Evolutionary conservation across 2,797 vertebrate genomes (phyloP), one percentile per base, ranked within the genome.

Genomic region (Syndactyla subalaris): DNA sequence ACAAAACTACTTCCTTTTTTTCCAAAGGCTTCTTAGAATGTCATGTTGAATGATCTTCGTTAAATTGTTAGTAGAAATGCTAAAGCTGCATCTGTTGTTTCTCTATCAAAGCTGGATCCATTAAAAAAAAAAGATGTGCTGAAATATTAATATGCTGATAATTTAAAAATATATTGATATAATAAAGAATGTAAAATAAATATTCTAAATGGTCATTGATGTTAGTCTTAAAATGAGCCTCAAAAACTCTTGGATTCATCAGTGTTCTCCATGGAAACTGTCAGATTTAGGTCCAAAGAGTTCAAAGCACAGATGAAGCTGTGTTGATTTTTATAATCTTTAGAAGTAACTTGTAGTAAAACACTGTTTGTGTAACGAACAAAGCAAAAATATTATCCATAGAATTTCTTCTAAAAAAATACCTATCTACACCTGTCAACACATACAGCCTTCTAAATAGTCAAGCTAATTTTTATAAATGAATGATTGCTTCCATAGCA

Each of bases 381-480:
- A 39, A 63, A 58, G 12, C 27, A 70, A 22, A 89, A 55, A 36
- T 43, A 34, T 14, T 58, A 16, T 30, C 27, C 6, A 2, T 58
- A 26, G 8, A 18, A 52, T 78, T 85, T 21, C 6, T 34, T 91
- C 32, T 0, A 2, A 20, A 30, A 45, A 32, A 1, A 27, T 19
- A 11, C 19, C 9, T 22, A 34, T 19, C 29, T 59, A 27, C 10
- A 21, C 36, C 58, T 83, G 20, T 11, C 79, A 74, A 36, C 34
- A 18, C 11, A 49, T 39, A 4, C 2, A 20, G 49, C 15, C 32
- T 90, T 86, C 22, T 59, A 73, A 70, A n/a, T 30, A 84, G 30
- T 41, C 61, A 43, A 36, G 79, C 51, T 91, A 36, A 16, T 46
- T 91, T 96, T 97, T 96, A 63, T 10, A 79, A 83, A 39, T 41